Evolutionary conservation across 2,113 vertebrate genomes (phyloP), one percentile per base, ranked within the genome.

Genomic region (Xenus cinereus): DNA sequence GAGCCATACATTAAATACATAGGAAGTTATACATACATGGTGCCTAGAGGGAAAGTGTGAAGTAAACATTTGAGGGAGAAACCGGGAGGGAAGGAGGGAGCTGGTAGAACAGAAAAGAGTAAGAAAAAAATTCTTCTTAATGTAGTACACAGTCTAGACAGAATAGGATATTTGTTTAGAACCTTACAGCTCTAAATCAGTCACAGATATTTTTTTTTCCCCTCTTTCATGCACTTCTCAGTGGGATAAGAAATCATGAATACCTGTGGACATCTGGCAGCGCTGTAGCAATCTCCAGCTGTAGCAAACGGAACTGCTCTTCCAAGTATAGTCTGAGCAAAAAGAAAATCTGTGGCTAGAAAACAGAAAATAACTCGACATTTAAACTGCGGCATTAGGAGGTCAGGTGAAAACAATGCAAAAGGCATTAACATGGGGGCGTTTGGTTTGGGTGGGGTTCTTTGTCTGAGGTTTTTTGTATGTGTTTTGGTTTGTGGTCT

Each of bases 281-380:
- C 99, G 67, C 99, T 99, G 90, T 99, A 99, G 97, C 99, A 99
- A 93, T 99, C 99, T 89, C 99, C 99, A 33, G 99, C 99, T 72
- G 99, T 98, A 69, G 98, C 99, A 87, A 99, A 99, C 0, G 99
- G 98, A 84, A 99, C 98, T 12, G 99, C 95, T 68, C 97, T 98
- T 54, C 99, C 99, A 33, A 98, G 92, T 59, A 98, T 76, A 71
- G 98, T 99, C 85, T 98, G 98, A 95, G 99, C 98, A 97, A 99
- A 99, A 87, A 97, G 97, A 89, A 99, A 98, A 96, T 99, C 99
- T 96, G 99, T 99, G 96, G 98, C 99, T 99, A 97, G 57, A 87
- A 97, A 97, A 92, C 37, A 90, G 84, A 97, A 93, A 84, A 93
- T 88, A 95, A 96, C 63, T 82, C 80, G 66, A 35, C n/a, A 64